Evolutionary conservation across 2,113 vertebrate species (phyloP).

Genomic region (Myiozetetes cayanensis): DNA sequence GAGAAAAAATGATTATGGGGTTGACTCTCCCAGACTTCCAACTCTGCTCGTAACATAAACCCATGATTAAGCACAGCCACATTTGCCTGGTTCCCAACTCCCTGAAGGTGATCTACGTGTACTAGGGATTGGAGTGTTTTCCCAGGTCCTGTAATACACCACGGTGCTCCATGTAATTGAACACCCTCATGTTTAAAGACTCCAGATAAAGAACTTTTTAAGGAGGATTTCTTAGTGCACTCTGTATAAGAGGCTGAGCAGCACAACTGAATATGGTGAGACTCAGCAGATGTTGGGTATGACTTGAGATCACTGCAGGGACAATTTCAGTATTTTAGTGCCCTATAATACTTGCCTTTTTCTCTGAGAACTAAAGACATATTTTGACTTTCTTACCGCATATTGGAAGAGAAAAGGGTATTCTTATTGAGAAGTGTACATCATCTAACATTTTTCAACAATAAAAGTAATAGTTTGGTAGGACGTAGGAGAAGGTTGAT

Average conservation of each 20-base stretch:
- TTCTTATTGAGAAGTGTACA: background rate
- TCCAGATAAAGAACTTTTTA: background rate
- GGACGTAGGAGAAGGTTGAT: background rate
- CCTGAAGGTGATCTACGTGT: rapidly evolving
- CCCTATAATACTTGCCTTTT: background rate
- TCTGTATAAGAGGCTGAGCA: background rate
- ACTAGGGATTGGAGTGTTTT: background rate
- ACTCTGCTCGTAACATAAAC: rapidly evolving
- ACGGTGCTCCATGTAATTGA: background rate
- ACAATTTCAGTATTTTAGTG: background rate
- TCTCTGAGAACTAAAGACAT: background rate
- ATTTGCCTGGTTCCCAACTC: rapidly evolving
- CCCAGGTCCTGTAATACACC: background rate
- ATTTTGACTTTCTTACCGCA: background rate
- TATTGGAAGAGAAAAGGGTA: background rate
- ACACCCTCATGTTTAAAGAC: background rate
- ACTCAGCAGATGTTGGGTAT: background rate
- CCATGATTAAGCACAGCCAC: background rate
- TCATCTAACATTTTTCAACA: background rate
- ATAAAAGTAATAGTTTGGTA: background rate
- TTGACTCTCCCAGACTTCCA: background rate
- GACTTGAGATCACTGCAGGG: background rate
- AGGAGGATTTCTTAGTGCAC: background rate
- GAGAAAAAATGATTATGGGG: background rate
- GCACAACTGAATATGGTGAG: background rate